Evolutionary conservation across 2,113 vertebrate species (phyloP).

Genomic region (Pygoscelis antarcticus): DNA sequence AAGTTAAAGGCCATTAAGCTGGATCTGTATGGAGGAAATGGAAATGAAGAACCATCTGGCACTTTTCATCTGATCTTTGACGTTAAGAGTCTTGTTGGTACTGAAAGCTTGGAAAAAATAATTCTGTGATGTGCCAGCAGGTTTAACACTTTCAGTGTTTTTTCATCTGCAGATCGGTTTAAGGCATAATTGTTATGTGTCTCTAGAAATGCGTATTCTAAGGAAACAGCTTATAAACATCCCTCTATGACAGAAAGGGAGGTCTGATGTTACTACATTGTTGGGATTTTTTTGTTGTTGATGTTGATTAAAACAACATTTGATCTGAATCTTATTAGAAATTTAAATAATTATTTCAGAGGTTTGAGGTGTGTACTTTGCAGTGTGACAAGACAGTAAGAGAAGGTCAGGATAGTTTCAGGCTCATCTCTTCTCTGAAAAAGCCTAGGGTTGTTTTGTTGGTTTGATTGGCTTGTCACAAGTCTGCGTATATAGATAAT

Average conservation of each 20-base stretch:
- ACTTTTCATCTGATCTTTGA: background rate
- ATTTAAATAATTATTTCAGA: background rate
- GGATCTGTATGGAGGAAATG: background rate
- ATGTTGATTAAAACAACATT: background rate
- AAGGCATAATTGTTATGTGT: background rate
- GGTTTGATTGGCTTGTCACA: background rate
- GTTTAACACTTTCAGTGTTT: background rate
- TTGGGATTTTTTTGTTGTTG: background rate
- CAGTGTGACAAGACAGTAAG: background rate
- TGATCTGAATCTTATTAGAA: background rate
- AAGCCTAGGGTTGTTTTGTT: background rate
- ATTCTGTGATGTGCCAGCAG: background rate
- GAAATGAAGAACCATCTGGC: background rate
- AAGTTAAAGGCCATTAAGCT: background rate
- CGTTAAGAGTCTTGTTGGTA: background rate
- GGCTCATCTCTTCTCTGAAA: background rate
- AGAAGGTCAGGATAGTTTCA: background rate
- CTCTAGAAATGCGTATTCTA: background rate
- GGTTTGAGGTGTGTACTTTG: background rate
- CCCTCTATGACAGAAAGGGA: background rate
- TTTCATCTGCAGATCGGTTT: background rate
- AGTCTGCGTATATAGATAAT: background rate
- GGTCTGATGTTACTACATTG: background rate
- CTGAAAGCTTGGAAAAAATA: background rate
- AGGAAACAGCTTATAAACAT: background rate